Conservation (phyloP, 2,888 invertebrate species). For the Orthonevra nobilis region DNA sequence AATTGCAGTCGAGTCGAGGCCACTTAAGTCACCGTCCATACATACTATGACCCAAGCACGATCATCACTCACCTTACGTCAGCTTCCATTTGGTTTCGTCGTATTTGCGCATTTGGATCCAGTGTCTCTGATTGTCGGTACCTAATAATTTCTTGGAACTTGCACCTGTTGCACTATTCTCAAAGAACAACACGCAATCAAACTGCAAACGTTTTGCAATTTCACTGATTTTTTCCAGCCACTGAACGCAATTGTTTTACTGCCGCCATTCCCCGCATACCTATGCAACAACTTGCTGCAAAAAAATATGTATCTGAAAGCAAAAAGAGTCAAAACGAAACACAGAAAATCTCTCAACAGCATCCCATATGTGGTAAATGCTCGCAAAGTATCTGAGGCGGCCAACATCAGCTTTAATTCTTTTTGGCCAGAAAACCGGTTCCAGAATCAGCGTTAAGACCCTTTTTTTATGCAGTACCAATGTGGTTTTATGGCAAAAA, state of each 20-base stretch:
- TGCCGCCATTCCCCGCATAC: slow-evolving; percentile 25
- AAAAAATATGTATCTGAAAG: slow-evolving; percentile 11
- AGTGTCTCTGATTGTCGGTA: slow-evolving; percentile 49
- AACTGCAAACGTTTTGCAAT: slow-evolving; percentile 65
- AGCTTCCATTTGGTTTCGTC: slow-evolving; percentile 16
- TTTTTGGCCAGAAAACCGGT: slow-evolving; percentile 62
- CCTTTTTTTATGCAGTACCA: slow-evolving; percentile 60
- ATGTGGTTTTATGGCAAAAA: slow-evolving; percentile 44
- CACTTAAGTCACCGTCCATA: slow-evolving; percentile 23
- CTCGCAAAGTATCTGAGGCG: slow-evolving; percentile 44
- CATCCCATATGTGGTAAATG: slow-evolving; percentile 52
- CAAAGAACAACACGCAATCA: slow-evolving; percentile 34
- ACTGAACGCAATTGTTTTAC: slow-evolving; percentile 41
- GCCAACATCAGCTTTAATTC: slow-evolving; percentile 31
- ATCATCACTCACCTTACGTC: slow-evolving; percentile 56
- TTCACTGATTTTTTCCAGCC: slow-evolving; percentile 62
- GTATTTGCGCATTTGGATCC: slow-evolving; percentile 3
- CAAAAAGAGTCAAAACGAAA: not conserved
- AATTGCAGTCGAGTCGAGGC: slow-evolving; percentile 13
- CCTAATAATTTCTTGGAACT: slow-evolving; percentile 47
- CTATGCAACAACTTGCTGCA: slow-evolving; percentile 12
- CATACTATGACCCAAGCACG: slow-evolving; percentile 39
- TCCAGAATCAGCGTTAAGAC: slow-evolving; percentile 40
- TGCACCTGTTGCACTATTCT: slow-evolving; percentile 59
- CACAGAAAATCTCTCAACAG: slow-evolving; percentile 38